phyloP scores from a whole-genome alignment of 2,113 vertebrate genomes.

The Hystrix brachyura region DNA sequence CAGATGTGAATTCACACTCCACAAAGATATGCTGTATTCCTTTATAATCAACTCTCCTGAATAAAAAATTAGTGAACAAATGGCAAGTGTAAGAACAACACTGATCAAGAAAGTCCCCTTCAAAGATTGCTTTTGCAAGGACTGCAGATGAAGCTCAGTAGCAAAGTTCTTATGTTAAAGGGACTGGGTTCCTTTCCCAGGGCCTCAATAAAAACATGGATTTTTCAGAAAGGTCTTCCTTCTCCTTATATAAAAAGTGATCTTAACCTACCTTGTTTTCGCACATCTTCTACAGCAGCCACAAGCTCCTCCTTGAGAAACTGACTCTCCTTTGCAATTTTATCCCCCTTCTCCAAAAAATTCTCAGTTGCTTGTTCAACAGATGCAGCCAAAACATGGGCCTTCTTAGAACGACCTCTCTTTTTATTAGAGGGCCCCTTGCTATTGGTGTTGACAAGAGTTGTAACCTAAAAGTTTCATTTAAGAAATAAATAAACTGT shows the following conservation, averaged over 20 bases:
- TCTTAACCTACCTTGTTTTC: constrained; percentile 95
- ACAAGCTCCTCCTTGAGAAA: constrained; percentile 98
- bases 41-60: constrained; percentile 34
- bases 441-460: constrained; percentile 98
- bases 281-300: constrained; percentile 98
- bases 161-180: not conserved
- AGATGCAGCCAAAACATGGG: constrained; percentile 97
- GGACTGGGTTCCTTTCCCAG: not conserved
- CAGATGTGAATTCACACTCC: constrained; percentile 9
- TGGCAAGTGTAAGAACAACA: constrained; percentile 32
- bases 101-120: not conserved
- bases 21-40: not conserved
- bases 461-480: constrained; percentile 93
- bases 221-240: not conserved
- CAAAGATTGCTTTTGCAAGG: not conserved
- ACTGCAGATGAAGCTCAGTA: not conserved
- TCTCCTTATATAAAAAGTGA: not conserved
- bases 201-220: not conserved
- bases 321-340: constrained; percentile 99
- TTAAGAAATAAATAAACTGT: constrained; percentile 58
- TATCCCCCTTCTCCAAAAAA: constrained; percentile 99
- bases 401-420: constrained; percentile 99
- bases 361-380: constrained; percentile 99
- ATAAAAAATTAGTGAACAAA: constrained; percentile 47
- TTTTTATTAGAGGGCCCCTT: constrained; percentile 99